Evolutionary conservation across 2,113 vertebrate species (phyloP).

Genomic region (Psittacus erithacus): DNA sequence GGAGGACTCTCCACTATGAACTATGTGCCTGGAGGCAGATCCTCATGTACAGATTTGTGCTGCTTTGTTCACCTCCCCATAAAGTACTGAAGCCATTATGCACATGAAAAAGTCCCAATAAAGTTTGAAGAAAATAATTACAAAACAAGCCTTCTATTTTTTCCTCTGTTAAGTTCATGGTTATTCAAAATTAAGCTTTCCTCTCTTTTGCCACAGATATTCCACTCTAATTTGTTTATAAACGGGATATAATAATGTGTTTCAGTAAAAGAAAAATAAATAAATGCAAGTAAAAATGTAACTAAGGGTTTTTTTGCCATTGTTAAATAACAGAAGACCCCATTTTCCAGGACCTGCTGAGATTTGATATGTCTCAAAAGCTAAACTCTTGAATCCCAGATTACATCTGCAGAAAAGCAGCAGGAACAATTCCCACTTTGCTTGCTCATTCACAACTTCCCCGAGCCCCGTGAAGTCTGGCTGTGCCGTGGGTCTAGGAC

Average conservation of each 20-base stretch:
- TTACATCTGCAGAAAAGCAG: not conserved
- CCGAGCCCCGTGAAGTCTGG: not conserved
- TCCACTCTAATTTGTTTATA: not conserved
- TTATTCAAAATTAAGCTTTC: slow-evolving; percentile 9
- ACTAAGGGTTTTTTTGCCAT: not conserved
- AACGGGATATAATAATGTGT: not conserved
- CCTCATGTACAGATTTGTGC: not conserved
- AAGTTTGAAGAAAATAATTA: slow-evolving; percentile 7
- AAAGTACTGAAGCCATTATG: not conserved
- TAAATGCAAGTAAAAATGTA: not conserved
- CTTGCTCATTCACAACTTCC: not conserved
- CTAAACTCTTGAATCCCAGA: not conserved
- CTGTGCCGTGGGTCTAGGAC: not conserved
- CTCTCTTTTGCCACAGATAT: not conserved
- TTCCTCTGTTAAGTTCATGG: not conserved
- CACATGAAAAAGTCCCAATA: not conserved
- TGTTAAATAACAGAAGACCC: not conserved
- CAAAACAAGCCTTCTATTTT: not conserved
- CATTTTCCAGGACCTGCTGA: not conserved
- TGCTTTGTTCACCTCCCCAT: not conserved
- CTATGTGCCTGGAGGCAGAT: not conserved
- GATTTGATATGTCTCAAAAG: not conserved
- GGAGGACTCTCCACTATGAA: not conserved
- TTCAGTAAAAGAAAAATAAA: not conserved
- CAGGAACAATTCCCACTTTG: not conserved